Base-by-base conservation (phyloP, 92 coral and sea anemone species). In the Pocillopora meandrina region DNA sequence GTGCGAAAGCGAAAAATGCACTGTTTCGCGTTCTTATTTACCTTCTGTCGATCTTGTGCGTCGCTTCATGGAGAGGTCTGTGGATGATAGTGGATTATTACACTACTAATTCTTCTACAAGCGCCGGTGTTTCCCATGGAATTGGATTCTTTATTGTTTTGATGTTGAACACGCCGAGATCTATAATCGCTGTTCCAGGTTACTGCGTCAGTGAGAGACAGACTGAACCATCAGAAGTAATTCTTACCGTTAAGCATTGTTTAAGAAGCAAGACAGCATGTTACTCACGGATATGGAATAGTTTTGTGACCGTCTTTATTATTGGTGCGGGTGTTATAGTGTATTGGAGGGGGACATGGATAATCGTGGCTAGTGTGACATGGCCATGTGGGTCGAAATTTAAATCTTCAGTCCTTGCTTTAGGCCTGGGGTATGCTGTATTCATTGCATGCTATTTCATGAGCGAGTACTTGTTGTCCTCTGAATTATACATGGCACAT, bases 301-400 rank as follows among this genome's bases (percentile, higher is more conserved):
- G 80, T 72, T 63, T 93, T 72, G 10, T 91, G 35, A 91, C 92
- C 0, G 94, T 91, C 31, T 70, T 71, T 23, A 21, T 93, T 3
- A 82, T 86, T 35, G 90, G 94, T 10, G 58, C 75, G 0, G 83
- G 69, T 12, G 80, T 86, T 9, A 87, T 93, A 8, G 58, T 61
- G 6, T 93, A 83, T 62, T 93, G 94, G 97, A 72, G 97, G 67
- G 94, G 94, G 2, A 91, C 94, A 9, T 93, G 97, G 97, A 56
- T 49, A 16, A 26, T 67, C 5, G 47, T 60, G 81, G n/a, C 2
- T 9, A 47, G 15, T 66, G 23, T 79, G 17, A 47, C 36, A 3
- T 31, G 35, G 10, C 15, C 58, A 35, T 23, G 58, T 26, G 57
- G n/a, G 64, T 65, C 42, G 11, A 11, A 10, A 2, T 42, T 42